Evolutionary conservation across 2,113 vertebrate species (phyloP), one percentile per base, ranked within the genome.

Genomic region (Spheniscus mendiculus): DNA sequence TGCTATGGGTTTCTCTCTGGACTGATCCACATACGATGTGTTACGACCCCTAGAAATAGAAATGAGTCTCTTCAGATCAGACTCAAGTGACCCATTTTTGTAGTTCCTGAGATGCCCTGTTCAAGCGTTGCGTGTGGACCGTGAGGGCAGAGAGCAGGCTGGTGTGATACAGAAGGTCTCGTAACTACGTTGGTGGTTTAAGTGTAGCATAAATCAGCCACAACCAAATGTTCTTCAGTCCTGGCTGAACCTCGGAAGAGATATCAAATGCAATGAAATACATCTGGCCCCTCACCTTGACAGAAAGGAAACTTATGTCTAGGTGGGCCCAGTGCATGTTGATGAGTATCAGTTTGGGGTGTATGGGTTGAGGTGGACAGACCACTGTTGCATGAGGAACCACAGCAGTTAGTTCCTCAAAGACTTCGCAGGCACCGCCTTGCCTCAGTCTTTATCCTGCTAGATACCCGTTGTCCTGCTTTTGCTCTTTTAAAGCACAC

Each of bases 71-170:
- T 76, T 32, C 44, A 63, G 63, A 3, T 79, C 59, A 40, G 40
- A 25, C 15, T 53, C 10, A 6, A 23, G 32, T 40, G 55, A 30
- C 49, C 22, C 20, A 0, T 83, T 72, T 86, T 9, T 34, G 18
- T 8, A 5, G n/a, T 44, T 74, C 59, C 36, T 2, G 61, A 62
- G 72, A 3, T 53, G 15, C 65, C 17, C 32, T 1, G 4, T 11
- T 52, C 9, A 16, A 7, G 56, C 2, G 1, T 27, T 10, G 11
- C 10, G 1, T 0, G 1, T 10, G 55, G 29, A 13, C 6, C 0
- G 0, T 6, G 29, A 53, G 47, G 42, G 26, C 40, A 19, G 23
- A 1, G 27, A 56, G 40, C 34, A 38, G 26, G 34, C 55, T 38
- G 56, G 22, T 15, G 6, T 36, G 38, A 14, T 45, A 7, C 42